Percentiles rank a stretch among this genome's conserved stretches.
Conservation (phyloP, 2,113 vertebrate species). For the Dipodomys ordii region DNA sequence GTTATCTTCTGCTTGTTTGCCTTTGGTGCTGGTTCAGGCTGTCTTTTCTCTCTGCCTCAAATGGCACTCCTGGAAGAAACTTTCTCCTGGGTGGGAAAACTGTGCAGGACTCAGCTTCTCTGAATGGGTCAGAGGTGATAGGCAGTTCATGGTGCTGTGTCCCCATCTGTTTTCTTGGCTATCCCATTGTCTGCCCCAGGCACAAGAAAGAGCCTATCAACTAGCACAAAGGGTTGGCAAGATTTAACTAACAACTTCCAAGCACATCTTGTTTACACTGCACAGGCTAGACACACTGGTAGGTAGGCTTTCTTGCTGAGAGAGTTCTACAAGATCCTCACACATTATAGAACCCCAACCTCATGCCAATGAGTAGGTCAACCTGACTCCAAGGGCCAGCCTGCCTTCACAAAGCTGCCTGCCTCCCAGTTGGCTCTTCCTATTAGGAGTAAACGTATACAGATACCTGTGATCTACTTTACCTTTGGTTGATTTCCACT, state of each 20-base stretch:
- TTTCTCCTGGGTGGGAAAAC: not conserved
- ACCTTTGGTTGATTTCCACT: no score
- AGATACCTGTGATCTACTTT: no score
- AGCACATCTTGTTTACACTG: fast-evolving
- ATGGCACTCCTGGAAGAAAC: not conserved
- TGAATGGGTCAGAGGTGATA: not conserved
- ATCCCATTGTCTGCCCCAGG: fast-evolving
- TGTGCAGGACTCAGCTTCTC: not conserved
- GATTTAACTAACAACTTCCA: not conserved
- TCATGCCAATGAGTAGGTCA: not conserved
- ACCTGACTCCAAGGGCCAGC: no score
- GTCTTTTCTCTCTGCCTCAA: not conserved
- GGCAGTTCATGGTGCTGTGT: not conserved
- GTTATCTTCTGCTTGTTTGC: not conserved
- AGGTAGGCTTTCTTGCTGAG: not conserved
- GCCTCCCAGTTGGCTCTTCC: no score
- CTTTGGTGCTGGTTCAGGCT: not conserved
- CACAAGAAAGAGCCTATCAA: not conserved
- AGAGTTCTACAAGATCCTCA: not conserved
- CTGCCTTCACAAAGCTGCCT: no score
- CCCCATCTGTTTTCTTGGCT: not conserved
- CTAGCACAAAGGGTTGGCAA: fast-evolving
- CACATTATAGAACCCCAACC: not conserved
- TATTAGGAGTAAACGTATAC: no score
- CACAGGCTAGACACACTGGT: fast-evolving